A percentile compares a stretch with the other conserved stretches of the same genome.
These are phyloP conservation scores for Epinephelus malabaricus DNA, from an alignment of 2,797 vertebrate species.

Conservation along the genomic window DNA sequence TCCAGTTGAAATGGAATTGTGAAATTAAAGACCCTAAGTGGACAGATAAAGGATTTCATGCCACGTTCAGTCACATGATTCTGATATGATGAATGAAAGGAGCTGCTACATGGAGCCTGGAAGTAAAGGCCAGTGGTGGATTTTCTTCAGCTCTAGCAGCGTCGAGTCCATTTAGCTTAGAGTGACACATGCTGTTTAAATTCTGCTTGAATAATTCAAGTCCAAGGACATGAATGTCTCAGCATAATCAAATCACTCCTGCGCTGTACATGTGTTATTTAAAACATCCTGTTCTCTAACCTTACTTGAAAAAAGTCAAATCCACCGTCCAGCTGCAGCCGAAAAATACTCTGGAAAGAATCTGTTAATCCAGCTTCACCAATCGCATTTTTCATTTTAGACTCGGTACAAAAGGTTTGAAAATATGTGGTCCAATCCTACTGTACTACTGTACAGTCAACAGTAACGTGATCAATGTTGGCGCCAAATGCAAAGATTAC, in stretches of 20 bases:
- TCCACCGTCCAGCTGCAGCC: background rate
- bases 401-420: constrained; percentile 13
- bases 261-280: constrained; percentile 10
- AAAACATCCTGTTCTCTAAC: constrained; percentile 25
- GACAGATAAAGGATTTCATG: constrained; percentile 56
- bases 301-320: constrained; percentile 5
- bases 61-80: constrained; percentile 26
- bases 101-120: background rate
- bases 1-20: constrained; percentile 79
- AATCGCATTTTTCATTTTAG: constrained; percentile 20
- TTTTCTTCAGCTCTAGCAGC: background rate
- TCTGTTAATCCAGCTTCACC: constrained; percentile 24
- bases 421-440: background rate
- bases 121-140: background rate
- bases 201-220: constrained; percentile 30
- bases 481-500: background rate
- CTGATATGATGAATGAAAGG: constrained; percentile 28
- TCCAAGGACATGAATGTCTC: background rate
- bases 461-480: background rate
- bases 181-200: constrained; percentile 8
- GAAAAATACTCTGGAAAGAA: constrained; percentile 29
- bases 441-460: background rate
- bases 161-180: background rate
- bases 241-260: background rate
- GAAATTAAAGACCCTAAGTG: constrained; percentile 76